Conservation (phyloP, 2,113 vertebrate species). For the Anser brachyrhynchus region DNA sequence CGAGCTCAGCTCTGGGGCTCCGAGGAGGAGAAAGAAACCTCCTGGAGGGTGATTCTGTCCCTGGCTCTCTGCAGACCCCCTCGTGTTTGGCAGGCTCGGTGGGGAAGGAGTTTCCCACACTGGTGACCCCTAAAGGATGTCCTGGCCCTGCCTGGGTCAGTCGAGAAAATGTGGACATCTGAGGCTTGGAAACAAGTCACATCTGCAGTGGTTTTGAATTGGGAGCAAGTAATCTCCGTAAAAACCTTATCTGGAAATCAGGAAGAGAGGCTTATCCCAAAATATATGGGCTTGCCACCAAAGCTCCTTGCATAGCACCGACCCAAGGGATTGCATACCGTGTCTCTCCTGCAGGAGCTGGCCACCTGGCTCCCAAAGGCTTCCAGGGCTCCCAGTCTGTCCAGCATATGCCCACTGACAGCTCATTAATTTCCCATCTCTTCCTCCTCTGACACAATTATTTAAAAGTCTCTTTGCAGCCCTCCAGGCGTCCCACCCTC, state of each 20-base stretch:
- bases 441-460: conserved; percentile 17
- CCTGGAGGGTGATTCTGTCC: background rate
- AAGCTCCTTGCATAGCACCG: background rate
- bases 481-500: background rate
- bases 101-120: background rate
- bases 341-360: background rate
- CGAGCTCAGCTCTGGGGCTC: background rate
- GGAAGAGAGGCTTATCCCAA: background rate
- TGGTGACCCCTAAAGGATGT: background rate
- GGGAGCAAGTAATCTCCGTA: background rate
- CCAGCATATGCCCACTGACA: background rate
- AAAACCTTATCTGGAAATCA: conserved; percentile 29
- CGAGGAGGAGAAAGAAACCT: background rate
- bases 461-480: conserved; percentile 9
- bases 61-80: background rate
- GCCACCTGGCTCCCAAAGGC: background rate
- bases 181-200: background rate
- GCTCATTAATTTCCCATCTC: background rate
- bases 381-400: background rate
- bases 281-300: background rate
- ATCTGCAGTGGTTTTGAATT: background rate
- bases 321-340: background rate
- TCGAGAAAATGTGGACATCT: background rate
- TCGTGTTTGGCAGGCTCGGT: background rate
- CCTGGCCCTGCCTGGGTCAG: background rate